Evolutionary conservation across 2,888 invertebrate genomes (phyloP).

Genomic region (Noctuana brunneofusca): DNA sequence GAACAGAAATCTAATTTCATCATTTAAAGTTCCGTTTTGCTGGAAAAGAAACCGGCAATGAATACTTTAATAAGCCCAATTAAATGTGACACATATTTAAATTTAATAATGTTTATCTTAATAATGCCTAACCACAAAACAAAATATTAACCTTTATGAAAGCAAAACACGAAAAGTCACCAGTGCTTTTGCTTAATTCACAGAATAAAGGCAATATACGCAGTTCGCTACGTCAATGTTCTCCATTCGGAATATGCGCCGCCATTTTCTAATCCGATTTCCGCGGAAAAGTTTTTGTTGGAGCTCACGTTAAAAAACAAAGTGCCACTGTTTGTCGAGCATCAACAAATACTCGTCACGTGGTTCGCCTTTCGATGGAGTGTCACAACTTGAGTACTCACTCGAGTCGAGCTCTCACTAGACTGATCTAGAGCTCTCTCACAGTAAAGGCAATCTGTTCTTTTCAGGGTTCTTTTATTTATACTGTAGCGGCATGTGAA

Average conservation of each 20-base stretch:
- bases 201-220: not conserved
- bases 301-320: conserved; percentile 24
- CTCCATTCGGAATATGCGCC: conserved; percentile 4
- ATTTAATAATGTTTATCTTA: too few species aligned
- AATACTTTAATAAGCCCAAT: too few species aligned
- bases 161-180: not conserved
- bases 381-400: conserved; percentile 27
- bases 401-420: conserved; percentile 20
- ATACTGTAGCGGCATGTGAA: too few species aligned
- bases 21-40: too few species aligned
- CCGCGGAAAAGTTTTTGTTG: conserved; percentile 3
- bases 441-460: conserved; percentile 35
- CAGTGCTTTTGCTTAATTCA: not conserved
- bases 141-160: not conserved
- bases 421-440: conserved; percentile 29
- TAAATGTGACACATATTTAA: too few species aligned
- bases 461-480: not conserved
- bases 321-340: conserved; percentile 34
- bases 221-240: not conserved
- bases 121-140: too few species aligned
- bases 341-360: conserved; percentile 38
- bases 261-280: conserved; percentile 12
- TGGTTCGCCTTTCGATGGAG: conserved; percentile 35
- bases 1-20: too few species aligned
- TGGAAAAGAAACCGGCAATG: too few species aligned